Percentiles rank a stretch among this genome's conserved stretches.
Evolutionary conservation across 2,888 invertebrate genomes (phyloP).

Genomic region (Ametastegia equiseti): DNA sequence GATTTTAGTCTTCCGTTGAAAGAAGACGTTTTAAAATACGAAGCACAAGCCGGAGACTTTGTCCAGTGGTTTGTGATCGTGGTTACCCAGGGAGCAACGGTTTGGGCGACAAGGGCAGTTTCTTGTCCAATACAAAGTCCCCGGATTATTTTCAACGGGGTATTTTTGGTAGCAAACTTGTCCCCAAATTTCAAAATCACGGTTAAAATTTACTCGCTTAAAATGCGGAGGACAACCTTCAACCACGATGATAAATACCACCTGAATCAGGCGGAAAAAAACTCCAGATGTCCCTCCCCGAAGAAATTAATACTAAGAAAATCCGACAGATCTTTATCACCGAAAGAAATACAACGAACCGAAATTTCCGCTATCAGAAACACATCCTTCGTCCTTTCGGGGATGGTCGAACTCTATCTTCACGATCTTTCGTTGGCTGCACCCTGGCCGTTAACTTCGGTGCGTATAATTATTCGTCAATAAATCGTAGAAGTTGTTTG

Average conservation of each 20-base stretch:
- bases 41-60: slow-evolving; percentile 55
- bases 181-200: slow-evolving; percentile 73
- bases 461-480: slow-evolving; percentile 19
- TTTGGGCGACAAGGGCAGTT: slow-evolving; percentile 66
- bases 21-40: slow-evolving; percentile 51
- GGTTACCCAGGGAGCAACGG: slow-evolving; percentile 65
- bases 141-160: slow-evolving; percentile 64
- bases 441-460: slow-evolving; percentile 64
- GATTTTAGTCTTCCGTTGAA: slow-evolving; percentile 61
- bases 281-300: slow-evolving; percentile 65
- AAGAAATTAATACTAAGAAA: slow-evolving; percentile 59
- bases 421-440: slow-evolving; percentile 63
- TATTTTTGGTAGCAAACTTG: slow-evolving; percentile 69
- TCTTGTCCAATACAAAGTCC: slow-evolving; percentile 58
- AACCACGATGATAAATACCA: slow-evolving; percentile 71
- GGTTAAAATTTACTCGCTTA: slow-evolving; percentile 76
- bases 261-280: slow-evolving; percentile 61
- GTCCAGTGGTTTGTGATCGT: slow-evolving; percentile 72
- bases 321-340: slow-evolving; percentile 53
- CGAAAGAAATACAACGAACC: slow-evolving; percentile 53
- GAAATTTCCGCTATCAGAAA: slow-evolving; percentile 56
- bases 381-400: slow-evolving; percentile 64
- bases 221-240: slow-evolving; percentile 70
- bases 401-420: slow-evolving; percentile 62
- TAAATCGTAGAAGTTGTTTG: too few relatives aligned